Conservation (phyloP, 1,140 invertebrate genomes). For the Drosophila littoralis region DNA sequence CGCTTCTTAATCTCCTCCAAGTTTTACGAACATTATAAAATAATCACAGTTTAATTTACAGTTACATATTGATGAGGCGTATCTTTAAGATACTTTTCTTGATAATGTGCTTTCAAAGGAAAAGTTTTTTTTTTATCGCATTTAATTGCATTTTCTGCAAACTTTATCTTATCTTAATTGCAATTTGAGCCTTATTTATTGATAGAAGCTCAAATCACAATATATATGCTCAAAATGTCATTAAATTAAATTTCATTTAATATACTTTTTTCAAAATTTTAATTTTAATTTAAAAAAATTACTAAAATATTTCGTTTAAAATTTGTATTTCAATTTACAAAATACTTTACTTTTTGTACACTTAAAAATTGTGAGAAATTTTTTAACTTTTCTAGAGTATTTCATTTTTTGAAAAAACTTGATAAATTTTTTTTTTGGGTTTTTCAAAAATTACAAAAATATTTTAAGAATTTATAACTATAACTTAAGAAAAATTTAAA, state of each 20-base stretch:
- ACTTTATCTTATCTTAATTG: slow-evolving; percentile 1
- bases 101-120: not conserved
- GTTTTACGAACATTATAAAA: not conserved
- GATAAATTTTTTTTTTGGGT: too few species aligned
- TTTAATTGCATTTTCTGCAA: slow-evolving; percentile 4
- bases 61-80: not conserved
- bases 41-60: not conserved
- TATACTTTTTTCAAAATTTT: not conserved
- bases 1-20: slow-evolving; percentile 7
- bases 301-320: not conserved
- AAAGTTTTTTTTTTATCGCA: not conserved
- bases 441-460: too few species aligned
- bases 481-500: too few species aligned
- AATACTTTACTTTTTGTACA: too few species aligned
- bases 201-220: too few species aligned
- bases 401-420: too few species aligned
- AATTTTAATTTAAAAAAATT: not conserved
- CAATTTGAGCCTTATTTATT: too few species aligned
- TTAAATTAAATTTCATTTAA: not conserved
- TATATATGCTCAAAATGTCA: too few species aligned
- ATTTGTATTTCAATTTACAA: not conserved
- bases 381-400: too few species aligned
- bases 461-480: too few species aligned
- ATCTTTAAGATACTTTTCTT: not conserved
- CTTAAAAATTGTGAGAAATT: too few species aligned